Evolutionary conservation across 2,113 vertebrate species (phyloP), one percentile per base, ranked within the genome.

Genomic region (Pachycephala philippinensis): DNA sequence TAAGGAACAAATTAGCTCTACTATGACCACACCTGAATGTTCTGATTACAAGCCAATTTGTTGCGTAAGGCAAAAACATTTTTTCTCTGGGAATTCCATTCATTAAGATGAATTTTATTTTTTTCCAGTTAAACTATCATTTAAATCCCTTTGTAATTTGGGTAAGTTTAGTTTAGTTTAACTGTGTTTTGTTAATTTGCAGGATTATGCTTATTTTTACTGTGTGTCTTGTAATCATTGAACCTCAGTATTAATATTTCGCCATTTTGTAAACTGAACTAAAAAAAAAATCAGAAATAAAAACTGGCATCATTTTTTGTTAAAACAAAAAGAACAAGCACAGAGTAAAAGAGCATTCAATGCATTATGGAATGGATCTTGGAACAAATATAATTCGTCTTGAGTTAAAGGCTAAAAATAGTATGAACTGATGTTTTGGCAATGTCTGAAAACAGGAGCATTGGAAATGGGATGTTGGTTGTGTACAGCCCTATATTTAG

Each of bases 11-110:
- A 75, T 91, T 39, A 94, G 53, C 63, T 95, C 66, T 88, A 72
- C 74, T 39, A 50, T 82, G 88, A 84, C 59, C 87, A 82, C 84
- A 95, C 85, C 54, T 93, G 81, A 97, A 92, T 90, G n/a, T 93
- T 96, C 83, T 95, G 66, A 93, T 83, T 94, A 69, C 24, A 56
- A 87, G 91, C 77, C 87, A 90, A 76, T 78, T 87, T 59, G 57
- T 89, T 95, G 65, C 53, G 7, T 95, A 95, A 96, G 54, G 28
- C 54, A 69, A 91, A 93, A 82, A 17, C 6, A 33, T 33, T 76
- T 93, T 84, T 85, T 65, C 52, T 42, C 56, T 91, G 49, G 37
- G 19, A 71, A 75, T 93, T 91, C 40, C 61, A 93, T 61, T 96
- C 68, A 80, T 91, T 90, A 77, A 47, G n/a, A 56, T 35, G 22